Conservation (phyloP, 2,797 vertebrate species). For the Sandelia bainsii region DNA sequence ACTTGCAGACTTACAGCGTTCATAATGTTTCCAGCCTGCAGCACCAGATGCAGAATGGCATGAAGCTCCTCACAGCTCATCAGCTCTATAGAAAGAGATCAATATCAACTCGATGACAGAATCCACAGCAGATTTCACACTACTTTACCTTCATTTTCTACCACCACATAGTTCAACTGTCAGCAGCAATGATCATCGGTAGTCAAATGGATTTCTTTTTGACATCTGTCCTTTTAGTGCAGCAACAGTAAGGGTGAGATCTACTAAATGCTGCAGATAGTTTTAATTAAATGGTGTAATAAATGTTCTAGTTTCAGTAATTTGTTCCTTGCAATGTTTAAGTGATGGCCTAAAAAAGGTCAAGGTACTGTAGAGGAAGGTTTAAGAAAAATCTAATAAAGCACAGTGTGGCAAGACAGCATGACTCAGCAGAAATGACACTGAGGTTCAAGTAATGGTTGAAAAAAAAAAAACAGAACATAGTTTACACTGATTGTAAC, state of each 20-base stretch:
- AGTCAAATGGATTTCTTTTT: not conserved
- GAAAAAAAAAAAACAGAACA: not conserved
- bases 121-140: slow-evolving; percentile 6
- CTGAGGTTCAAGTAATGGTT: slow-evolving; percentile 9
- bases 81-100: slow-evolving; percentile 84
- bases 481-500: slow-evolving; percentile 12
- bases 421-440: slow-evolving; percentile 70
- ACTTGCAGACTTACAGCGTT: slow-evolving; percentile 90
- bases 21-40: slow-evolving; percentile 99
- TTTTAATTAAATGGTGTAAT: slow-evolving; percentile 29
- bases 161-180: not conserved
- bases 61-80: slow-evolving; percentile 96
- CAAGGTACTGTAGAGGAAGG: slow-evolving; percentile 5
- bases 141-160: slow-evolving; percentile 9
- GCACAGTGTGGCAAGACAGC: slow-evolving; percentile 17
- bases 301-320: slow-evolving; percentile 12
- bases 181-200: not conserved
- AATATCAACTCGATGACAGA: slow-evolving; percentile 56
- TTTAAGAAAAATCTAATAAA: slow-evolving; percentile 52
- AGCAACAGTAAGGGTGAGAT: not conserved
- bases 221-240: not conserved
- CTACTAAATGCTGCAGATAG: slow-evolving; percentile 8
- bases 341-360: slow-evolving; percentile 42
- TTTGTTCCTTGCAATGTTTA: slow-evolving; percentile 18
- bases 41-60: slow-evolving; percentile 95